Evolutionary conservation across 1,140 invertebrate genomes (phyloP).

Genomic region (Laupala kohalensis): DNA sequence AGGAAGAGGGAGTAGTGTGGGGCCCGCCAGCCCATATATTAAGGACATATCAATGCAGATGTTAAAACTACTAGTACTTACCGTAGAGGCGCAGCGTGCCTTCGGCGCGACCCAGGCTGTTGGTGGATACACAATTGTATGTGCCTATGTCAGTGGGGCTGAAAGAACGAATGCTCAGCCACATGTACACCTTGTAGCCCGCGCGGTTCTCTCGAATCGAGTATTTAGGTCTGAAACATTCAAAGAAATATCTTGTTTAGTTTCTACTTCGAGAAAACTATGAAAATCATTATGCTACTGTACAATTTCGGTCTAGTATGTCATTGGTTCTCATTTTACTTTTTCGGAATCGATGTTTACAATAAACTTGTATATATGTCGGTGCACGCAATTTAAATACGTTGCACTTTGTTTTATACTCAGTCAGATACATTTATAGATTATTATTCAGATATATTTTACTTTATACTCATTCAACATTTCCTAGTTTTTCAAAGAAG

Average conservation of each 20-base stretch:
- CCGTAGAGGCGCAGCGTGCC: conserved; percentile 73
- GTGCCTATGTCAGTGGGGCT: conserved; percentile 66
- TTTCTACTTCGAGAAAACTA: not conserved
- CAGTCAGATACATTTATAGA: not conserved
- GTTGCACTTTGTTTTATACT: not conserved
- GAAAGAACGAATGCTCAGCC: conserved; percentile 66
- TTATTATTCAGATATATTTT: not conserved
- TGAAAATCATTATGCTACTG: too few relatives aligned
- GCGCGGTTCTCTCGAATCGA: conserved; percentile 59
- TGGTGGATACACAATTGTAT: conserved; percentile 83
- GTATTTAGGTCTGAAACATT: conserved; percentile 58
- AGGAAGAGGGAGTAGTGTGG: too few relatives aligned
- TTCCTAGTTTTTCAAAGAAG: too few relatives aligned
- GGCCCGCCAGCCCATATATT: too few relatives aligned
- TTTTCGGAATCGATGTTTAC: too few relatives aligned
- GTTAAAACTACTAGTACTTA: conserved; percentile 40
- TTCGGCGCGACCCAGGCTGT: conserved; percentile 73
- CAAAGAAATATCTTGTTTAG: too few relatives aligned
- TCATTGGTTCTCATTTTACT: not conserved
- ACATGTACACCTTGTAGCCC: conserved; percentile 72
- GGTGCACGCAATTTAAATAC: not conserved
- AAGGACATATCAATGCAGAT: too few relatives aligned
- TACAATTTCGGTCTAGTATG: not conserved
- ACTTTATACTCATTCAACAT: too few relatives aligned
- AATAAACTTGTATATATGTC: not conserved